Conservation (phyloP, 1,140 invertebrate species). For the Acromyrmex heyeri region DNA sequence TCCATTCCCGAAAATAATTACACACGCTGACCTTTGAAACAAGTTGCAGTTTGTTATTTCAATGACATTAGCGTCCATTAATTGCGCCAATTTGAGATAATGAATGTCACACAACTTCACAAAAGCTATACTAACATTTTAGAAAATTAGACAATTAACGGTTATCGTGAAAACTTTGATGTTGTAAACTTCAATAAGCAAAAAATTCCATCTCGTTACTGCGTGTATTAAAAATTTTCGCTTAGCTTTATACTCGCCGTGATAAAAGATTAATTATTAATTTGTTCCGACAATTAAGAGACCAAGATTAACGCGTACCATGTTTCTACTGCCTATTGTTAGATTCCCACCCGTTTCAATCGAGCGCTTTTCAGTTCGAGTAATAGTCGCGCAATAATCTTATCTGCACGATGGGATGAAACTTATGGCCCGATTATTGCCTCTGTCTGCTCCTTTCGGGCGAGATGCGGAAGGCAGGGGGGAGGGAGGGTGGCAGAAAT, state of each 20-base stretch:
- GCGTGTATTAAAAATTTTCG: background rate
- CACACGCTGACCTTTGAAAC: background rate
- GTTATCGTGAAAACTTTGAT: background rate
- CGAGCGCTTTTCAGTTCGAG: conserved; percentile 17
- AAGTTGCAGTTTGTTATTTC: conserved; percentile 13
- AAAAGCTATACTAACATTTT: conserved; percentile 24
- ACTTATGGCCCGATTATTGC: conserved; percentile 59
- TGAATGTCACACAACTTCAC: background rate
- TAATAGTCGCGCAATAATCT: conserved; percentile 55
- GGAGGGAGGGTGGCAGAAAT: conserved; percentile 37
- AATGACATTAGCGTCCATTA: conserved; percentile 39
- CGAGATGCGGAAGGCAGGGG: background rate
- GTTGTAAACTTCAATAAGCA: background rate
- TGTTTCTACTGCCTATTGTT: background rate
- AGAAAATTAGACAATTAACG: conserved; percentile 22
- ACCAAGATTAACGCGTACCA: background rate
- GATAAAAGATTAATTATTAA: background rate
- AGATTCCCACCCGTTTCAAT: background rate
- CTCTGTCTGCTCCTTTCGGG: conserved; percentile 57
- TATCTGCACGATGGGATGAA: conserved; percentile 39
- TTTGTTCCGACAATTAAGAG: conserved; percentile 11
- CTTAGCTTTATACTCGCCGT: background rate
- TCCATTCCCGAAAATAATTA: conserved; percentile 6
- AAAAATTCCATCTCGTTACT: background rate
- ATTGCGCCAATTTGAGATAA: conserved; percentile 36